Evolutionary conservation across 2,888 invertebrate genomes (phyloP).

Genomic region (Phorcus lineatus): DNA sequence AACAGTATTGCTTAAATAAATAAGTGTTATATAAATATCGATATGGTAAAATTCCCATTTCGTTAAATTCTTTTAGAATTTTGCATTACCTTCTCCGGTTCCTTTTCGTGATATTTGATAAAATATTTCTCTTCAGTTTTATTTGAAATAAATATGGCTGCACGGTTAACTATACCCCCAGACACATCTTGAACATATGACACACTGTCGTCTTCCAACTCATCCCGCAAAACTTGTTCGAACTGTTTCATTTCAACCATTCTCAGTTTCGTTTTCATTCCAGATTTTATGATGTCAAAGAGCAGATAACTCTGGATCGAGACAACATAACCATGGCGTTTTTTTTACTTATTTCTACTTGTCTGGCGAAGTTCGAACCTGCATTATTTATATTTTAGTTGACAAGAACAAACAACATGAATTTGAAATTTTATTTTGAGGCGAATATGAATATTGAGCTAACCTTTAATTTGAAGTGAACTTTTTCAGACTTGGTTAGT

Average conservation of each 20-base stretch:
- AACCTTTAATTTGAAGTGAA: too few relatives aligned
- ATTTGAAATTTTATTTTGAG: too few relatives aligned
- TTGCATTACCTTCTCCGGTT: neutral
- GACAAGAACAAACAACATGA: too few relatives aligned
- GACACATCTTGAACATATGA: neutral
- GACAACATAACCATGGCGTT: too few relatives aligned
- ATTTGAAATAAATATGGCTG: slow-evolving; percentile 18
- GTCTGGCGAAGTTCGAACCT: too few relatives aligned
- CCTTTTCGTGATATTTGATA: neutral
- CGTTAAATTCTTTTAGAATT: neutral
- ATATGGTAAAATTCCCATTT: neutral
- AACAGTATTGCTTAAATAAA: neutral
- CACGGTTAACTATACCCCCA: slow-evolving; percentile 24
- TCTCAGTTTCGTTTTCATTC: too few relatives aligned
- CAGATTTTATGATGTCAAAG: neutral
- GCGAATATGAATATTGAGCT: too few relatives aligned
- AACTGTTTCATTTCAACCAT: slow-evolving; percentile 20
- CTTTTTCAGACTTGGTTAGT: too few relatives aligned
- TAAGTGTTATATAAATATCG: neutral
- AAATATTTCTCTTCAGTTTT: slow-evolving; percentile 17
- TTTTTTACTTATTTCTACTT: too few relatives aligned
- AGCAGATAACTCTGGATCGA: neutral
- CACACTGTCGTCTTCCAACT: neutral
- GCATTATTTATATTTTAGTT: too few relatives aligned
- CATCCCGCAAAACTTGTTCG: neutral